phyloP scores from a whole-genome alignment of 2,797 vertebrate genomes.

The Graptemys geographica region DNA sequence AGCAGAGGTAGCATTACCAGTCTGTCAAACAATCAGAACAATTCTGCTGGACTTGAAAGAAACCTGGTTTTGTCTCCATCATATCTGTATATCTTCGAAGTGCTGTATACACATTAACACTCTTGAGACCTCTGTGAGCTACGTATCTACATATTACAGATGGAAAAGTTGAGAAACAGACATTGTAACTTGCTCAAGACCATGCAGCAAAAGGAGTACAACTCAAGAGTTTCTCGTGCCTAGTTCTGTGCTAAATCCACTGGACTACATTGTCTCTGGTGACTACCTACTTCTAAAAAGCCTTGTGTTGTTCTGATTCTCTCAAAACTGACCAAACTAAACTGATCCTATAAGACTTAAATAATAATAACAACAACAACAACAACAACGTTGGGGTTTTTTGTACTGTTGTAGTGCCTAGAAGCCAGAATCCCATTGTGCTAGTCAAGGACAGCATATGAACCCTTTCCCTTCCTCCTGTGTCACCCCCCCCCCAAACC shows the following conservation, averaged over 20 bases:
- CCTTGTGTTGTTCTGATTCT: background rate
- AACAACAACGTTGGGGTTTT: too few species aligned
- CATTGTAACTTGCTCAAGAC: background rate
- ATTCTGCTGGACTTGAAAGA: background rate
- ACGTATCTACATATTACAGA: too few species aligned
- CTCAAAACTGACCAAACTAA: background rate
- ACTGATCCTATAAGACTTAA: background rate
- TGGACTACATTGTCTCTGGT: background rate
- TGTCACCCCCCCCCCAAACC: too few species aligned
- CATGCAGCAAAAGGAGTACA: background rate
- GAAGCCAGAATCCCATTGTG: background rate
- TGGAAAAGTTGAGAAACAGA: too few species aligned
- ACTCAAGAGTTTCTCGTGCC: background rate
- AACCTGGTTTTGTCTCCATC: background rate
- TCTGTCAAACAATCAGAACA: background rate
- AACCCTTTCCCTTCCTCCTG: too few species aligned
- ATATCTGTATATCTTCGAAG: background rate
- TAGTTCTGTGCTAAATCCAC: background rate
- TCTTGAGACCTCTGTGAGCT: background rate
- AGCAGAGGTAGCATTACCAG: background rate
- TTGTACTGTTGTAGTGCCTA: background rate
- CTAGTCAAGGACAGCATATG: background rate
- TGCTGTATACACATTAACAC: background rate
- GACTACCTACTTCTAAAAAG: background rate
- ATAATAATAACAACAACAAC: too few species aligned